phyloP scores from a whole-genome alignment of 2,888 invertebrate species.

The Macaria liturata region DNA sequence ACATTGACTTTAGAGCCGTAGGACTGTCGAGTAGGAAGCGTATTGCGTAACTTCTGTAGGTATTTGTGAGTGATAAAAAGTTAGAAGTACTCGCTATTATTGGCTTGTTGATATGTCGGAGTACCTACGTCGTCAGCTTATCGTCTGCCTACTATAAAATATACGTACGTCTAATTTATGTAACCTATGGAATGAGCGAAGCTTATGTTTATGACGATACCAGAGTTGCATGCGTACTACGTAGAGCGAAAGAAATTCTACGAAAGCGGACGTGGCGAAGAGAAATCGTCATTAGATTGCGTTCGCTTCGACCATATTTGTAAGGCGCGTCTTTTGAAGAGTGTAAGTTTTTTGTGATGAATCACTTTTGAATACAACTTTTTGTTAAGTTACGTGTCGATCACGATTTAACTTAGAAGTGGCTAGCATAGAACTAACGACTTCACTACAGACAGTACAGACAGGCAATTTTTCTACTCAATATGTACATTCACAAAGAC shows the following conservation, averaged over 20 bases:
- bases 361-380: no score
- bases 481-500: no score
- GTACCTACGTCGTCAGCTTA: slow-evolving; percentile 29
- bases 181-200: slow-evolving; percentile 29
- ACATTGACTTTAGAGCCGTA: slow-evolving; percentile 38
- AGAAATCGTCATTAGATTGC: slow-evolving; percentile 38
- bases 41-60: slow-evolving; percentile 32
- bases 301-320: slow-evolving; percentile 30
- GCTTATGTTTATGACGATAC: slow-evolving; percentile 31
- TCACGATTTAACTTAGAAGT: no score
- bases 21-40: slow-evolving; percentile 39
- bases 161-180: slow-evolving; percentile 29
- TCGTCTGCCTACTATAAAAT: slow-evolving; percentile 13
- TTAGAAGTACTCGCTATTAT: slow-evolving; percentile 5
- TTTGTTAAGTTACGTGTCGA: no score
- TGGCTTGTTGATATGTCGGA: slow-evolving; percentile 4
- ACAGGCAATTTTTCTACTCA: no score
- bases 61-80: slow-evolving; percentile 14
- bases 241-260: slow-evolving; percentile 37
- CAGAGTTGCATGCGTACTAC: slow-evolving; percentile 24
- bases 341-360: no score
- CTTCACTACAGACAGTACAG: no score
- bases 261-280: slow-evolving; percentile 36
- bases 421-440: no score
- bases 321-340: slow-evolving; percentile 1